phyloP scores from a whole-genome alignment of 2,888 invertebrate genomes.

The Nyleta sp. region DNA sequence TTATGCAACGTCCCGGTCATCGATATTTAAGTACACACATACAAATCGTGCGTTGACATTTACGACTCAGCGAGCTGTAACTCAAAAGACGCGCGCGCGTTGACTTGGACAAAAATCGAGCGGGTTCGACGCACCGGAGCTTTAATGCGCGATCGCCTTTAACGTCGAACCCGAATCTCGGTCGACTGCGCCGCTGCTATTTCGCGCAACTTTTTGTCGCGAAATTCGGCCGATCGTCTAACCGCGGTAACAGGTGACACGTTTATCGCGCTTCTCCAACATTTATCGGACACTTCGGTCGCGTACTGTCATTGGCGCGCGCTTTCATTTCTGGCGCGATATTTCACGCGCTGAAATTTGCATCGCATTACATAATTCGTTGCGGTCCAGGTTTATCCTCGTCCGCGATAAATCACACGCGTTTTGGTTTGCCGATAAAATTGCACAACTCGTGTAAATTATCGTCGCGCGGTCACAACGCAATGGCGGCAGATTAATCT shows the following conservation, averaged over 20 bases:
- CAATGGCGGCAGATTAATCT: conserved; percentile 19
- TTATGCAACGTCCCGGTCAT: conserved; percentile 60
- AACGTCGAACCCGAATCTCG: conserved; percentile 42
- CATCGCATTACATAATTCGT: conserved; percentile 26
- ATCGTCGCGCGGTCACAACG: conserved; percentile 10
- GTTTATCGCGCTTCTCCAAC: conserved; percentile 12
- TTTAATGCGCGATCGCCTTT: conserved; percentile 60
- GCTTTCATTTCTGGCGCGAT: neutral
- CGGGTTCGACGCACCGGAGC: conserved; percentile 1
- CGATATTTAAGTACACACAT: conserved; percentile 41
- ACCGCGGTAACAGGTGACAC: neutral
- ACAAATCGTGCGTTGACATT: conserved; percentile 42
- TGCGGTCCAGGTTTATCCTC: conserved; percentile 24
- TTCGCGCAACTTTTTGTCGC: neutral
- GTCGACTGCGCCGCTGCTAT: conserved; percentile 10
- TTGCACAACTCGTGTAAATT: conserved; percentile 16
- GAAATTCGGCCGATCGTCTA: neutral
- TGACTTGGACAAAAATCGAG: conserved; percentile 23
- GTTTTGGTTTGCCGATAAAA: conserved; percentile 22
- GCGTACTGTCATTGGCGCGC: conserved; percentile 19
- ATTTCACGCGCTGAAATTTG: conserved; percentile 20
- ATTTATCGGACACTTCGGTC: too few relatives aligned
- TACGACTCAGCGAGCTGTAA: conserved; percentile 30
- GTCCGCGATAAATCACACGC: conserved; percentile 24
- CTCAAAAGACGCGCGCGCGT: conserved; percentile 1